Conservation (phyloP, 2,113 vertebrate species). For the Hemicordylus capensis region DNA sequence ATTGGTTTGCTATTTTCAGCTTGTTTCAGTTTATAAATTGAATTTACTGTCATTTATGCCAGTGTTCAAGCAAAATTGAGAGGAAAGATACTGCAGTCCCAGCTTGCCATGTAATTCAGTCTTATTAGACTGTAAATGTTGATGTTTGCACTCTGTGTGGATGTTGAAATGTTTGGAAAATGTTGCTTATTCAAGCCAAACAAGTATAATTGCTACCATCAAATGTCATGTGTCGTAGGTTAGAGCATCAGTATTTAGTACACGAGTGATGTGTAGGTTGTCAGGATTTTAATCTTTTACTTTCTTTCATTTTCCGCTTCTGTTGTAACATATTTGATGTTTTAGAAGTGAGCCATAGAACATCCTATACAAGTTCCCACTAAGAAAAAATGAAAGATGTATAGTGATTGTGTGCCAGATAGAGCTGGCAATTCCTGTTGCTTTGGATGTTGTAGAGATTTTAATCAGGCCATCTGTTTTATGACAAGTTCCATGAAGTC, state of each 20-base stretch:
- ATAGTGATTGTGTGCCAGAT: constrained; percentile 8
- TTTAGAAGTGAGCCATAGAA: not conserved
- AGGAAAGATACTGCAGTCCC: not conserved
- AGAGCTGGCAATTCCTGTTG: constrained; percentile 24
- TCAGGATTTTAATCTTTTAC: not conserved
- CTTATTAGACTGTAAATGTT: not conserved
- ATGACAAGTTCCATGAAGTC: not conserved
- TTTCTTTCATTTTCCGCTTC: not conserved
- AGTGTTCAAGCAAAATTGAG: not conserved
- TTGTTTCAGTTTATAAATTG: not conserved
- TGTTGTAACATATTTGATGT: not conserved
- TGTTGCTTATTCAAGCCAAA: constrained; percentile 22
- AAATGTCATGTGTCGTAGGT: constrained; percentile 47
- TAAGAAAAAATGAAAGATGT: not conserved
- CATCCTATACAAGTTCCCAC: not conserved
- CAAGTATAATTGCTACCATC: constrained; percentile 30
- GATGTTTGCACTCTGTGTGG: not conserved
- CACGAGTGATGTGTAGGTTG: constrained; percentile 1
- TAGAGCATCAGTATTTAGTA: constrained; percentile 45
- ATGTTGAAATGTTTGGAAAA: constrained; percentile 15
- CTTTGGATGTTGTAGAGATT: not conserved
- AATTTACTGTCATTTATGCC: not conserved
- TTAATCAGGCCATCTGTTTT: not conserved
- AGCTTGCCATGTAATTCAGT: constrained; percentile 17
- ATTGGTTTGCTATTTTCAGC: not conserved